Evolutionary conservation across 2,888 invertebrate species (phyloP).

Genomic region (Diaphora mendica): DNA sequence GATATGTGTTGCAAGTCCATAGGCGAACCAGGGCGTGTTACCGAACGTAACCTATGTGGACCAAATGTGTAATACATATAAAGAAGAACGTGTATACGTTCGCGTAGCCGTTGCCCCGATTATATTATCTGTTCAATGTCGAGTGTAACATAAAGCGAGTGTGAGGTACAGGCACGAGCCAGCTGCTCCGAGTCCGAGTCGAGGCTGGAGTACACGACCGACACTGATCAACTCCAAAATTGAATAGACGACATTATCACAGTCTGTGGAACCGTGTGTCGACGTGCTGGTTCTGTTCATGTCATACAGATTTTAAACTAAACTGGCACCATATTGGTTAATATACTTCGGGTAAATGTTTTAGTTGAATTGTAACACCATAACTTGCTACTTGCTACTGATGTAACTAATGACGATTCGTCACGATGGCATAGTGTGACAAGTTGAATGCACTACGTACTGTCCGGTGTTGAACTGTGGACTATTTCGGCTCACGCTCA

Average conservation of each 20-base stretch:
- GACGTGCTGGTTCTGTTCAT: neutral
- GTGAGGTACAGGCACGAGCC: neutral
- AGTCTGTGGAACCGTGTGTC: neutral
- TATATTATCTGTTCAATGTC: slow-evolving; percentile 2
- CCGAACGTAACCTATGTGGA: no score
- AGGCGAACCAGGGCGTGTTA: no score
- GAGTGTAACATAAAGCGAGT: neutral
- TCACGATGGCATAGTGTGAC: neutral
- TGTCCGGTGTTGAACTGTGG: neutral
- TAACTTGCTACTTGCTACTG: neutral
- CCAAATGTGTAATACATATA: no score
- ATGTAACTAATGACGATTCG: neutral
- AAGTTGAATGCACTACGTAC: neutral
- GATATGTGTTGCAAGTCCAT: no score
- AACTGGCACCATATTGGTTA: neutral
- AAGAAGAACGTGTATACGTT: no score
- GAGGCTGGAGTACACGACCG: neutral
- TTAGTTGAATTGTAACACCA: neutral
- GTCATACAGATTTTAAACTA: neutral
- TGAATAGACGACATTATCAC: neutral
- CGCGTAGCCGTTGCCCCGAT: neutral
- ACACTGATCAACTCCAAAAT: neutral
- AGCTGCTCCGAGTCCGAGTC: neutral
- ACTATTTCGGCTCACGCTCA: neutral
- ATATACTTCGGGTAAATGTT: neutral